Evolutionary conservation across 1,140 invertebrate species (phyloP).

Genomic region (Apis mellifera): DNA sequence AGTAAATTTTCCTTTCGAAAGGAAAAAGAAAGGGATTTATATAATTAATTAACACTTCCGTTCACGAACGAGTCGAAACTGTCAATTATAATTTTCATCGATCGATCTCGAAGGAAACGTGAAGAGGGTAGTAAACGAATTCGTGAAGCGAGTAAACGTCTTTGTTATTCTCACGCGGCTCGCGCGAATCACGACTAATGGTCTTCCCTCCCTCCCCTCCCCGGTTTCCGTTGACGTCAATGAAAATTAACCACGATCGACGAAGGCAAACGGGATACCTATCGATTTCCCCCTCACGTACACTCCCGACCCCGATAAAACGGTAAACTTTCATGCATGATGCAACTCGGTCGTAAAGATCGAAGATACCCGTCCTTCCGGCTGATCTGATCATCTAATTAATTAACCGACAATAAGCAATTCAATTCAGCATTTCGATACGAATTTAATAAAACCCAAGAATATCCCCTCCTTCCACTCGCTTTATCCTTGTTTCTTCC

Average conservation of each 20-base stretch:
- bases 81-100: not conserved
- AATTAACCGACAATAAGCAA: not conserved
- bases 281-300: not conserved
- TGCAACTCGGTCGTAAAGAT: not conserved
- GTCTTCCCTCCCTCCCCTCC: too few relatives aligned
- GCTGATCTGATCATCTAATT: not conserved
- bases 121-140: not conserved
- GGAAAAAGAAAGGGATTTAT: too few relatives aligned
- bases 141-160: not conserved
- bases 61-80: not conserved
- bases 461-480: too few relatives aligned
- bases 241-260: constrained; percentile 20
- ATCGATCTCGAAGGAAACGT: not conserved
- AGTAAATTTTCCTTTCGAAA: too few relatives aligned
- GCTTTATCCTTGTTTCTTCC: too few relatives aligned
- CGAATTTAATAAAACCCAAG: not conserved
- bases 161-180: constrained; percentile 3
- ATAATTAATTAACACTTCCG: too few relatives aligned
- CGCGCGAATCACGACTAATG: constrained; percentile 20
- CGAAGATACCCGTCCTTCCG: not conserved
- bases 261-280: not conserved
- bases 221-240: constrained; percentile 14
- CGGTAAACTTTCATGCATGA: not conserved
- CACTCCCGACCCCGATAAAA: not conserved
- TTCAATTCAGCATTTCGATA: not conserved